Evolutionary conservation across 2,113 vertebrate species (phyloP).

Genomic region (Vicugna pacos): DNA sequence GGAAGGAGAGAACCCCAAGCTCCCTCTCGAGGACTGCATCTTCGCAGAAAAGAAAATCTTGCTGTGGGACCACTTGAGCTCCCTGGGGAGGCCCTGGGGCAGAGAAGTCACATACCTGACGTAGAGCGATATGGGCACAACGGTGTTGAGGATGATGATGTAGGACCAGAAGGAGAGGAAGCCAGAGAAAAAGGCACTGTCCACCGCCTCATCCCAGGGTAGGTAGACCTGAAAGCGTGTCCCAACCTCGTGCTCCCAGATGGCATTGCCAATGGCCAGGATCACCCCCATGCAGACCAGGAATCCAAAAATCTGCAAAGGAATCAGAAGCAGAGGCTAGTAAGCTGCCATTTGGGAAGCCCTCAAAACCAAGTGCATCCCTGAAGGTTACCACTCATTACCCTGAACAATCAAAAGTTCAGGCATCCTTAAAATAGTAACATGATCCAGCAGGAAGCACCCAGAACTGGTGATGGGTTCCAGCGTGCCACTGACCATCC

Average conservation of each 20-base stretch:
- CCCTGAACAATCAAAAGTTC: not conserved
- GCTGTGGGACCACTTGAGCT: not conserved
- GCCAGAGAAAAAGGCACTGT: slow-evolving; percentile 95
- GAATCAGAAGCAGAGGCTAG: not conserved
- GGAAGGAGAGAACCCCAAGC: not conserved
- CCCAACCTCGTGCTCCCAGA: slow-evolving; percentile 96
- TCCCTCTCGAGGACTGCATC: not conserved
- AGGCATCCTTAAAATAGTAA: not conserved
- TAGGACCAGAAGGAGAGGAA: slow-evolving; percentile 99
- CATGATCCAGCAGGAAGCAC: not conserved
- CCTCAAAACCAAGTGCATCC: not conserved
- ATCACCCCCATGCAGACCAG: slow-evolving; percentile 97
- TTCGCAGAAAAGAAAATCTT: not conserved
- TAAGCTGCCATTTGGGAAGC: not conserved
- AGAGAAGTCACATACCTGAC: slow-evolving; percentile 90
- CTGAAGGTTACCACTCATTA: fast-evolving
- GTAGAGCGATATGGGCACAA: slow-evolving; percentile 97
- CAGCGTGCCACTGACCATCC: fast-evolving
- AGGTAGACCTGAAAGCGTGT: slow-evolving; percentile 95
- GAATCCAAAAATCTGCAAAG: slow-evolving; percentile 94
- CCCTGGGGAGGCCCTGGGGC: not conserved
- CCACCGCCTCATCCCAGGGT: slow-evolving; percentile 94
- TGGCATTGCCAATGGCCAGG: slow-evolving; percentile 95
- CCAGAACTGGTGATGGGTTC: not conserved
- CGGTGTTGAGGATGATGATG: slow-evolving; percentile 98